Conservation (phyloP, 2,888 invertebrate genomes). For the Eristalis arbustorum region DNA sequence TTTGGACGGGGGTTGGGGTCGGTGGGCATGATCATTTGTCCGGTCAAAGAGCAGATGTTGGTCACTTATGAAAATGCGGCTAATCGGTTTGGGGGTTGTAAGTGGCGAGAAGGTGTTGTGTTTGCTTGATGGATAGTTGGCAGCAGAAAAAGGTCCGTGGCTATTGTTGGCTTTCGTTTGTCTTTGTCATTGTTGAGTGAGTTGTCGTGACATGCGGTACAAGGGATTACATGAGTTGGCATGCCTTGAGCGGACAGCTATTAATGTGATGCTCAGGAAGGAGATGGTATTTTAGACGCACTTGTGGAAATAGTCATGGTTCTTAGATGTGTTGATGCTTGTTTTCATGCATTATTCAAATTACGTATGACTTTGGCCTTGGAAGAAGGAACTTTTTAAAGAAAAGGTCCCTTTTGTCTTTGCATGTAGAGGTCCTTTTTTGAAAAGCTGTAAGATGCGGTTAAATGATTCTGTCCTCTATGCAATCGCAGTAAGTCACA, state of each 20-base stretch:
- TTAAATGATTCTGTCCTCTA: no score
- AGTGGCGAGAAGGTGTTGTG: neutral
- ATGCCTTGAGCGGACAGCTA: neutral
- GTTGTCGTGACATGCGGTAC: neutral
- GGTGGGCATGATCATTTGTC: slow-evolving; percentile 9
- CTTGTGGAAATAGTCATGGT: no score
- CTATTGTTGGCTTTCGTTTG: neutral
- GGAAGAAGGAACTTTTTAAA: no score
- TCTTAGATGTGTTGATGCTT: no score
- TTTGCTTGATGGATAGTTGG: neutral
- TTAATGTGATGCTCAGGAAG: neutral
- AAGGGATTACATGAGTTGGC: neutral
- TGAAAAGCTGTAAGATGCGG: no score
- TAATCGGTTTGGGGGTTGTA: neutral
- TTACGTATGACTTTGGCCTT: no score
- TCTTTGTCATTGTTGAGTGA: neutral
- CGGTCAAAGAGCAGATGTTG: neutral
- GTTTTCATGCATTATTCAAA: no score
- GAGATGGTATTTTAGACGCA: neutral
- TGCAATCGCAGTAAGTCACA: no score
- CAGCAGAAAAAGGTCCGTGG: neutral
- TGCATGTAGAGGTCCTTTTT: no score
- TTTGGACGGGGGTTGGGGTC: neutral
- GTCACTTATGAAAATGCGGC: neutral
- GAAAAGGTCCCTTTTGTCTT: no score